phyloP scores from a whole-genome alignment of 2,113 vertebrate species.

The Crotalus helleri region DNA sequence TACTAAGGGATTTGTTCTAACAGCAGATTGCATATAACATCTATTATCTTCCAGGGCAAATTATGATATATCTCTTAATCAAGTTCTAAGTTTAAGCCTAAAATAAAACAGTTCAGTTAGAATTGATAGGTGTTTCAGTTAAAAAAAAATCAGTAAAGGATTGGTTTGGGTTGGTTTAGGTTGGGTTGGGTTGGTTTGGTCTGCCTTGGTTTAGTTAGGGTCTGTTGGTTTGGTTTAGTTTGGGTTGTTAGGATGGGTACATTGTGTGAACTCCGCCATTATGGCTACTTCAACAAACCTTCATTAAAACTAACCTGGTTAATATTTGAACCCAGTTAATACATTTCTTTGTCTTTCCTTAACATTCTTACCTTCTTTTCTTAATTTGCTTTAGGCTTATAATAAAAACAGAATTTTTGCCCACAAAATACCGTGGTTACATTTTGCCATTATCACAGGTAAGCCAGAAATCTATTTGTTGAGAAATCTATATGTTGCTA shows the following conservation, averaged over 20 bases:
- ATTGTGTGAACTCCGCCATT: not conserved
- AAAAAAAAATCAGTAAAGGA: not conserved
- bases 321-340: not conserved
- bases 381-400: conserved; percentile 74
- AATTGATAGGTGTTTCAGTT: not conserved
- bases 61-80: no score
- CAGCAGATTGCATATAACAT: not conserved
- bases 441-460: conserved; percentile 90
- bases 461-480: conserved; percentile 48
- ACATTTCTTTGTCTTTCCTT: not conserved
- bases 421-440: conserved; percentile 80
- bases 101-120: not conserved
- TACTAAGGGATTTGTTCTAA: not conserved
- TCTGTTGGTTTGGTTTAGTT: not conserved
- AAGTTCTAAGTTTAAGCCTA: not conserved
- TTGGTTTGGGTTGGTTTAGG: not conserved
- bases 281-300: not conserved
- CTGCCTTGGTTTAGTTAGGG: not conserved
- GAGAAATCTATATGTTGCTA: not conserved
- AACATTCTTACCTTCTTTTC: not conserved
- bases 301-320: not conserved
- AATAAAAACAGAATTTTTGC: conserved; percentile 93
- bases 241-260: not conserved
- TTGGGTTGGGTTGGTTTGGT: not conserved
- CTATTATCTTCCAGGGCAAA: not conserved